Evolutionary conservation across 2,113 vertebrate genomes (phyloP), one percentile per base, ranked within the genome.

Genomic region (Gasterosteus nipponicus): DNA sequence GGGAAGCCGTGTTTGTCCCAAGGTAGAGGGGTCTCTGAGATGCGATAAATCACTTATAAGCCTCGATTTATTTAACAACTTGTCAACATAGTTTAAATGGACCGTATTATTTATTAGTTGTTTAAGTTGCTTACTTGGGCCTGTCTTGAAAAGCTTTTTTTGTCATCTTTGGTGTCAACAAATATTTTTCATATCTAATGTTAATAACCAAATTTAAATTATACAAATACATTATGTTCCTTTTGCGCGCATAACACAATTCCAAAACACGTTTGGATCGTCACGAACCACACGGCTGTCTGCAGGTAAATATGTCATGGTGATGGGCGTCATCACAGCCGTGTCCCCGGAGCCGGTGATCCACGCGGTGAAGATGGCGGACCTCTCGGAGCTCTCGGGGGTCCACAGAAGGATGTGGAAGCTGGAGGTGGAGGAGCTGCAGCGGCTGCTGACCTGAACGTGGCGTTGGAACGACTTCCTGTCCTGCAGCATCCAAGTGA

Each of bases 301-400:
- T 77, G 44, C 84, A 99, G 97, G 96, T 19, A 98, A 96, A 78
- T 98, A 98, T 14, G 96, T 98, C 59, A 98, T 98, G 97, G 95
- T 98, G 80, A 98, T 99, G 97, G 97, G 97, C 0, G 47, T 95
- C 69, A 86, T 98, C 65, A 90, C 92, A 69, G 90, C 93, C 3
- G 90, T 94, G 72, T 94, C 88, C 75, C 97, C 96, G 0, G 96
- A 98, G 86, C 97, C 96, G 0, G 59, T 96, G 69, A 89, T 98
- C 49, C 96, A 94, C 65, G 97, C 96, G 0, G 93, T 99, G 90
- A 99, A 97, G 92, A 95, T 99, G 92, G 96, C 96, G 0, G 96
- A 98, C 82, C 96, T 98, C 12, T 97, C 96, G 0, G 94, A 94
- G 72, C 96, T 95, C 31, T 93, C 95, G 0, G 91, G 87, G 0